Evolutionary conservation across 2,797 vertebrate genomes (phyloP).

Genomic region (Myotis planiceps): DNA sequence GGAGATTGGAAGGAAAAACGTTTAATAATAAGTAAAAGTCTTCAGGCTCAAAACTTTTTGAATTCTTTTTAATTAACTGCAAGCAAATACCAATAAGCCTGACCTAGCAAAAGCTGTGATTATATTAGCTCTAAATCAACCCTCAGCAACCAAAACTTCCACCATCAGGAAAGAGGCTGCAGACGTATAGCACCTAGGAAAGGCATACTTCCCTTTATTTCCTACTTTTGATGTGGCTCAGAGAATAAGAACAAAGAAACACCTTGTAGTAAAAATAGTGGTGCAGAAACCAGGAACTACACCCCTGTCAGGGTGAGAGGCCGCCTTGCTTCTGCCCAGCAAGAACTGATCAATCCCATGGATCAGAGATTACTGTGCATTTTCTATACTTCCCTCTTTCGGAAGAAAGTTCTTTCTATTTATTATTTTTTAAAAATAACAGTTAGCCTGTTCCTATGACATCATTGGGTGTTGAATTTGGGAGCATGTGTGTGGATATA

Average conservation of each 20-base stretch:
- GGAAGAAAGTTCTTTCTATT: background rate
- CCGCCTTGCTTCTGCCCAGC: background rate
- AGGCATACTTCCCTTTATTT: background rate
- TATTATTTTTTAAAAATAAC: background rate
- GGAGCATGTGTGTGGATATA: background rate
- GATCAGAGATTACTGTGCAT: background rate
- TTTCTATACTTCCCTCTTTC: background rate
- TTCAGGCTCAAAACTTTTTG: background rate
- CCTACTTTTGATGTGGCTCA: background rate
- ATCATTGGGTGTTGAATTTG: background rate
- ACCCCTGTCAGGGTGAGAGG: background rate
- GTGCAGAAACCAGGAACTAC: background rate
- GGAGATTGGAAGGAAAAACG: background rate
- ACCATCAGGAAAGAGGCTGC: background rate
- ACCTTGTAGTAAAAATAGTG: background rate
- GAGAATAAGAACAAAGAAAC: background rate
- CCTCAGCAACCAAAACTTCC: background rate
- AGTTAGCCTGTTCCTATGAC: background rate
- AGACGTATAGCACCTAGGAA: background rate
- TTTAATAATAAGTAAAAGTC: background rate
- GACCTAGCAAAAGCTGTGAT: background rate
- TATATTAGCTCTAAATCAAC: background rate
- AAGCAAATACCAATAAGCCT: background rate
- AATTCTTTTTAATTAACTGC: background rate
- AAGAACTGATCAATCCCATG: background rate